Evolutionary conservation across 2,888 invertebrate species (phyloP), one percentile per base, ranked within the genome.

Genomic region (Andrena fulva): DNA sequence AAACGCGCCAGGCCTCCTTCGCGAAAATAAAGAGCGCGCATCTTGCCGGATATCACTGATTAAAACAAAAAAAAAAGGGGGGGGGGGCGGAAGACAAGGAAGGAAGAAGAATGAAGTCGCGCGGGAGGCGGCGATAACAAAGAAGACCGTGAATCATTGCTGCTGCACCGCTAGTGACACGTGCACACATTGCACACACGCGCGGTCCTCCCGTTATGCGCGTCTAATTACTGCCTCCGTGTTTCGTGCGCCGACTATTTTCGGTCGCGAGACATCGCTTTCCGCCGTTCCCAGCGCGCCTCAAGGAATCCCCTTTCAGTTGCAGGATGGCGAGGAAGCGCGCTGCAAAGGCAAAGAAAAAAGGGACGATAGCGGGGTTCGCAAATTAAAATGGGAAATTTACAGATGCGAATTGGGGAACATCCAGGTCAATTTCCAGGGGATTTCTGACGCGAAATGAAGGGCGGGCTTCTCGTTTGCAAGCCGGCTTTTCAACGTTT

Each of bases 141-240:
- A 85, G 72, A 67, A 20, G 52, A 5, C 42, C 56, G 77, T 88
- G 87, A 88, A 86, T 85, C 84, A 87, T 88, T 89, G 87, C 85
- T 63, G 50, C 63, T 56, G 69, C 35, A 85, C 77, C 60, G 67
- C 62, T 74, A 73, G 80, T 83, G 85, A 87, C 89, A 82, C 81
- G 77, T 62, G 72, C 50, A 77, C 63, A 60, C 27, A 73, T 16
- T 50, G 52, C 70, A 60, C 64, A n/a, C 63, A 78, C 59, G 66
- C 42, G 50, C 42, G 24, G 33, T 29, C 56, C 63, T n/a, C 24
- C 50, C 8, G 60, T 62, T 66, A 64, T 77, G 69, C 77, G 83
- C 77, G 77, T 81, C 77, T 84, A 84, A 85, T 84, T 84, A 83
- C 67, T 56, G 20, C 50, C 63, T 62, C 35, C 60, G 54, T 67